A percentile compares a stretch with the other conserved stretches of the same genome.
These are phyloP conservation scores for Scrobipalpa costella DNA, from an alignment of 2,888 invertebrate genomes.

Conservation along the genomic window DNA sequence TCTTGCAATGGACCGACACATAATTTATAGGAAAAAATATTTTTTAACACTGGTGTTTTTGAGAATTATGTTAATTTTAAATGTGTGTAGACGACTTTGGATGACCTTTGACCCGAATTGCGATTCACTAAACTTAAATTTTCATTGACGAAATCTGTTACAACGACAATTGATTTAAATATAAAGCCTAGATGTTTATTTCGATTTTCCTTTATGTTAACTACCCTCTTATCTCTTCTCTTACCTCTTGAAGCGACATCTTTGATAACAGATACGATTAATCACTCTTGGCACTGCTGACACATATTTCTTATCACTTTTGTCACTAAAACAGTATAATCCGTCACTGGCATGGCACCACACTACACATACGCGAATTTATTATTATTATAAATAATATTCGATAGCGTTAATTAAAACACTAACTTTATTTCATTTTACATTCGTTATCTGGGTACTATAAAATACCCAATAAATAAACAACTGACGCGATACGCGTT, in stretches of 20 bases:
- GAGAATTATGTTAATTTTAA: too few species aligned
- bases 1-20: neutral
- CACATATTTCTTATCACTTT: conserved; percentile 63
- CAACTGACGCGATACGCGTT: conserved; percentile 23
- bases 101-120: neutral
- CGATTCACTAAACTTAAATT: neutral
- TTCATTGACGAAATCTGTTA: neutral
- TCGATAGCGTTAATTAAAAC: conserved; percentile 29
- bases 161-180: neutral
- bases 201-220: neutral
- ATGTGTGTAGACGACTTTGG: neutral
- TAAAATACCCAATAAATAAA: conserved; percentile 31
- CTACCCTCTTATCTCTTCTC: conserved; percentile 32
- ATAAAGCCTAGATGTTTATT: conserved; percentile 1
- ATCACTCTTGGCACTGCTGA: conserved; percentile 54
- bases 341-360: conserved; percentile 43
- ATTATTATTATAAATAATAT: neutral
- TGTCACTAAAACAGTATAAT: conserved; percentile 41
- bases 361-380: conserved; percentile 5
- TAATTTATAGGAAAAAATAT: too few species aligned
- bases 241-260: conserved; percentile 76
- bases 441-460: conserved; percentile 30
- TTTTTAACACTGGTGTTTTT: too few species aligned
- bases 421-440: conserved; percentile 23
- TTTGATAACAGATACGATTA: conserved; percentile 42